phyloP scores from a whole-genome alignment of 2,888 invertebrate genomes.

The Lasius platythorax region DNA sequence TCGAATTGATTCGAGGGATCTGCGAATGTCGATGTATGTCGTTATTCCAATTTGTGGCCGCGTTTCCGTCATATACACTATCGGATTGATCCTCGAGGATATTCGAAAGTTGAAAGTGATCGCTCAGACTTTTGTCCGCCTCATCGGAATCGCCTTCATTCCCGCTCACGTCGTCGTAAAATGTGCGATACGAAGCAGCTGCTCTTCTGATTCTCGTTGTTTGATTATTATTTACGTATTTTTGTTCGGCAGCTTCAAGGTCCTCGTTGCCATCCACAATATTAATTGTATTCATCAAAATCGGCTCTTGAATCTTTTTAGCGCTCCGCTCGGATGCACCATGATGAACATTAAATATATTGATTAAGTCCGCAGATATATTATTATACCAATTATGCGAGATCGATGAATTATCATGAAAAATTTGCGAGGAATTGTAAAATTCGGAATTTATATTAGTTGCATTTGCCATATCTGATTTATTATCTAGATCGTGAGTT shows the following conservation, averaged over 20 bases:
- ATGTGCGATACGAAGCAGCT: conserved; percentile 31
- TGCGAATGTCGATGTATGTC: not conserved
- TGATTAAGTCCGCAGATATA: not conserved
- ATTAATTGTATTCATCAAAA: not conserved
- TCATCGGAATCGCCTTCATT: conserved; percentile 29
- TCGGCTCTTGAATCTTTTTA: not conserved
- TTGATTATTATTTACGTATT: conserved; percentile 5
- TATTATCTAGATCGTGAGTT: not conserved
- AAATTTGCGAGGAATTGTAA: not conserved
- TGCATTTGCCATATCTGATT: not conserved
- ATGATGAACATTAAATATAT: not conserved
- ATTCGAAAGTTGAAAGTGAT: conserved; percentile 2
- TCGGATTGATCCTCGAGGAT: conserved; percentile 10
- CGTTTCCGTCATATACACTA: not conserved
- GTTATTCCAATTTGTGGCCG: not conserved
- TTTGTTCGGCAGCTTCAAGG: conserved; percentile 36
- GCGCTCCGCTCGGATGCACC: not conserved
- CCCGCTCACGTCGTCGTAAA: conserved; percentile 55
- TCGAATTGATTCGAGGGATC: not conserved
- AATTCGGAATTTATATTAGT: not conserved
- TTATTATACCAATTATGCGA: not conserved
- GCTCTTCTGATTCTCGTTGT: conserved; percentile 47
- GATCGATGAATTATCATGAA: not conserved
- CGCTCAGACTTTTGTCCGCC: not conserved
- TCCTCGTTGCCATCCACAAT: not conserved